Base-by-base conservation (phyloP, 2,113 vertebrate genomes). In the Talpa occidentalis region DNA sequence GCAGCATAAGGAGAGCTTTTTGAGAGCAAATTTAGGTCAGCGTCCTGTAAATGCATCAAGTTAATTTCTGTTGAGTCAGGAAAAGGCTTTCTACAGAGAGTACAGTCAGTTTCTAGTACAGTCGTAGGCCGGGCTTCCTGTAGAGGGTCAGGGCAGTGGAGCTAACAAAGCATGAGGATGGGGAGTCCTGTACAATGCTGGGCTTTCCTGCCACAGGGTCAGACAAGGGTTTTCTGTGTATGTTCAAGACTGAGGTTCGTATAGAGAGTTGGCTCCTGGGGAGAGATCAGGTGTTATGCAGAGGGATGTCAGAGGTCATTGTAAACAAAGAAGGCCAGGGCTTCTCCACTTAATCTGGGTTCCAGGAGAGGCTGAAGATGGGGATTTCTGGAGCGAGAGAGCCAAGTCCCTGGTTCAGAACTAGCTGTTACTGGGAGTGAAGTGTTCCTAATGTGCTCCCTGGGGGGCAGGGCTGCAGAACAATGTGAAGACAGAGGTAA, bases 31-130 rank as follows among this genome's bases (percentile, higher is more conserved):
- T 59, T 87, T 56, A 79, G 47, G 86, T 52, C 24, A 66, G 35
- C 59, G n/a, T 91, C 30, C n/a, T 47, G 11, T 80, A 76, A 78
- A 67, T 26, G 8, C 80, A 22, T 40, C 30, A 70, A 81, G 12
- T 93, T 77, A 79, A 83, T 86, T 96, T 92, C 47, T 73, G 7
- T 83, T 78, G 54, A 66, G 91, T 78, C 67, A 82, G 32, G 14
- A 47, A 73, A 37, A 64, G 32, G 10, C 81, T 96, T 83, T 89
- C 67, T 93, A 35, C 21, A 52, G 37, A 67, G 54, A 88, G 28
- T 69, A 82, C 2, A 9, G 28, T 92, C 67, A 92, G 81, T 37
- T 70, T 89, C 49, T 56, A 24, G 59, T 37, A 76, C 14, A 66
- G 16, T 56, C 78, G n/a, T 56, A 62, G 40, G 42, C 37, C 78